phyloP scores from a whole-genome alignment of 1,140 invertebrate species.

The Sipha flava region DNA sequence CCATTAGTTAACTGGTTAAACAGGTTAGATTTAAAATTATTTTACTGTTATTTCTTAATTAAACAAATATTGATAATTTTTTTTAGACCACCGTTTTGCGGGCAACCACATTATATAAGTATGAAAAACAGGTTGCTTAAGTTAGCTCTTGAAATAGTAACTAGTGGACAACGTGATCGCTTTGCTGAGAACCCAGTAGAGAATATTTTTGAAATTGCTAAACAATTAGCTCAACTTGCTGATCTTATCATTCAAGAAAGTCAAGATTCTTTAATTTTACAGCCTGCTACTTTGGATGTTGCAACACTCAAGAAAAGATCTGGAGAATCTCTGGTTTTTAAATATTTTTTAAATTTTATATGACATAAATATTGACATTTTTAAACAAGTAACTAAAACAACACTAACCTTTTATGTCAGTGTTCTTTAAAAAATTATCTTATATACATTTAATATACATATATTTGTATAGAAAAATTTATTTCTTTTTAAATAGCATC shows the following conservation, averaged over 20 bases:
- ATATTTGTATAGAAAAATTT: too few relatives aligned
- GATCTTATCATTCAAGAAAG: conserved; percentile 83
- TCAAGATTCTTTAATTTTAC: conserved; percentile 76
- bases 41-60: not conserved
- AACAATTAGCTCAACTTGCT: conserved; percentile 62
- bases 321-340: conserved; percentile 57
- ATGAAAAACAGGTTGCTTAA: conserved; percentile 63
- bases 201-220: conserved; percentile 60
- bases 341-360: too few relatives aligned
- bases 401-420: too few relatives aligned
- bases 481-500: too few relatives aligned
- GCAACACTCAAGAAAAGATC: conserved; percentile 76
- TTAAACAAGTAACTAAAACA: too few relatives aligned
- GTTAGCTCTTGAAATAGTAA: conserved; percentile 73
- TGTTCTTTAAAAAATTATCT: too few relatives aligned
- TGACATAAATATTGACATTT: too few relatives aligned
- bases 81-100: conserved; percentile 58
- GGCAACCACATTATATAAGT: conserved; percentile 58
- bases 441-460: too few relatives aligned
- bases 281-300: conserved; percentile 76
- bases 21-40: conserved; percentile 46
- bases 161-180: conserved; percentile 73
- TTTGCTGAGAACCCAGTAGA: conserved; percentile 73
- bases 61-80: not conserved
- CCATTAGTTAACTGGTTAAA: conserved; percentile 80